Evolutionary conservation across 2,888 invertebrate species (phyloP).

Genomic region (Caenorhabditis becei): DNA sequence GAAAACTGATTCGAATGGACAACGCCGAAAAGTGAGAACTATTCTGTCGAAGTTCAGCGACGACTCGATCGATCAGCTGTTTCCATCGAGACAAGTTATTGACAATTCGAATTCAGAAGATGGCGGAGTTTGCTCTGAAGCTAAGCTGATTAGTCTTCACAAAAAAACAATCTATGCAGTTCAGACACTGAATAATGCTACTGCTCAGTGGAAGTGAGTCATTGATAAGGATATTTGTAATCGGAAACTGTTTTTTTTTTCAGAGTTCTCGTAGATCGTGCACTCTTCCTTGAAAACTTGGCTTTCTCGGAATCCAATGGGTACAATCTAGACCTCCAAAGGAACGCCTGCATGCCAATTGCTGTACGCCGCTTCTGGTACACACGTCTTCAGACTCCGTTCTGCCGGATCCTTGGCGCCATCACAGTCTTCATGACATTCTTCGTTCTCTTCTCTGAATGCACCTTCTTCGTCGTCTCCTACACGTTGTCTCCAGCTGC

Average conservation of each 20-base stretch:
- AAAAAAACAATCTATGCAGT: constrained; percentile 93
- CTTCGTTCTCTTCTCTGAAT: constrained; percentile 98
- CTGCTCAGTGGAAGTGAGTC: constrained; percentile 90
- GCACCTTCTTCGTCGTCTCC: constrained; percentile 94
- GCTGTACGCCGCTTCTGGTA: constrained; percentile 57
- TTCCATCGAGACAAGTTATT: constrained; percentile 66
- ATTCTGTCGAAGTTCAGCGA: constrained; percentile 73
- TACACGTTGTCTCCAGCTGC: constrained; percentile 97
- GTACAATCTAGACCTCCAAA: constrained; percentile 33
- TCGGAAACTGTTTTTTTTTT: background rate
- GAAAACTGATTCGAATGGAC: constrained; percentile 72
- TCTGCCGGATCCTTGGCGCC: constrained; percentile 85
- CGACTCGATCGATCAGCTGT: constrained; percentile 63
- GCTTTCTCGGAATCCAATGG: constrained; percentile 66
- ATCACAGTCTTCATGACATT: constrained; percentile 88
- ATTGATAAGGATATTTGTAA: background rate
- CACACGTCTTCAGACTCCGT: constrained; percentile 53
- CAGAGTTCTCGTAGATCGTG: constrained; percentile 68
- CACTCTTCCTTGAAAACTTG: constrained; percentile 70
- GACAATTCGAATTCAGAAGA: constrained; percentile 40
- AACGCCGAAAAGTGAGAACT: constrained; percentile 71
- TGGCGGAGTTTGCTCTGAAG: constrained; percentile 64
- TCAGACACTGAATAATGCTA: constrained; percentile 90
- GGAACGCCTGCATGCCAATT: constrained; percentile 28
- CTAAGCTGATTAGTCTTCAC: constrained; percentile 88